Base-by-base conservation (phyloP, 2,888 invertebrate species). In the Melanostoma mellinum region DNA sequence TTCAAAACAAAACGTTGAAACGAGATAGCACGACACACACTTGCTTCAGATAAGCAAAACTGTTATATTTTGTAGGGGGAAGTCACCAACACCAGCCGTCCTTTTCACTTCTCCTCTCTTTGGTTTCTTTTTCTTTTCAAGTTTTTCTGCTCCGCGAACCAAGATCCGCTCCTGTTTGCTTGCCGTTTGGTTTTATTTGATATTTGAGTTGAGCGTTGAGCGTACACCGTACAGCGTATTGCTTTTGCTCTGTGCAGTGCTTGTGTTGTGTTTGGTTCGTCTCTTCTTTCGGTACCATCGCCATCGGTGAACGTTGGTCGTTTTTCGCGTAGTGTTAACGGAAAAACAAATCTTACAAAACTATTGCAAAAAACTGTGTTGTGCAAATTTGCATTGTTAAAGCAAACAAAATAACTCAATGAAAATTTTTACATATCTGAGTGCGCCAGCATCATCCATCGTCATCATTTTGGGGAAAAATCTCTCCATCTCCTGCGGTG, bases 41-140 rank as follows among this genome's bases (percentile, higher is more conserved):
- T 0, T 2, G 6, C 6, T 4, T 20, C 20, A 20, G 20, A 20
- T 20, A 20, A 20, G 20, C 20, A 20, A 20, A 79, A 69, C 68
- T 80, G 75, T 79, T 79, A 74, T 74, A 79, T 3, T 44, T 36
- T 3, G 1, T 3, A 38, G 56, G 38, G 55, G 44, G 67, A 52
- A 52, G 32, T 55, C 60, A 8, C 6, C 6, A 20, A 46, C 33
- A 4, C 35, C n/a, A 38, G 30, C 36, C 36, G 40, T 32, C 48
- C 44, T 52, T 36, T 58, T 52, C 60, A 40, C n/a, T 74, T 68
- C 50, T 65, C 33, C 20, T 69, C 56, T 75, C 38, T 73, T 60
- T 36, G n/a, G 44, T 38, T 61, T 40, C 61, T 50, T 33, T 33
- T 46, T 44, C 48, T 48, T 56, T 56, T 30, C 30, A 56, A 63